Percentiles rank a stretch among this genome's conserved stretches.
phyloP scores from a whole-genome alignment of 2,113 vertebrate genomes.

The Eleginops maclovinus region DNA sequence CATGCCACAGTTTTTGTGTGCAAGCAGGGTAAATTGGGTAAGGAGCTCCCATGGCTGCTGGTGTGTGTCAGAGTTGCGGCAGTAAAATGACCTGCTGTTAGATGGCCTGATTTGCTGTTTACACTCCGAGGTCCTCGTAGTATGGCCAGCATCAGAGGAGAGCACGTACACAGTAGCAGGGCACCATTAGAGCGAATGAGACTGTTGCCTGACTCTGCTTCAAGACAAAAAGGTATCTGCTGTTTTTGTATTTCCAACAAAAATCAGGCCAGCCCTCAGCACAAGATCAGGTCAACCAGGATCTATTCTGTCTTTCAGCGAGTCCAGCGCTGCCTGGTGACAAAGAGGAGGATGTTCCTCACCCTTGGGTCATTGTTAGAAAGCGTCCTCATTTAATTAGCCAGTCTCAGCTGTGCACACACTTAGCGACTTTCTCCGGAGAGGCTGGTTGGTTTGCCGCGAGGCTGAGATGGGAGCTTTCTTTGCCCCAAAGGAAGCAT shows the following conservation, averaged over 20 bases:
- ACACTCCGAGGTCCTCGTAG: constrained; percentile 46
- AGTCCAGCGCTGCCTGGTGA: constrained; percentile 52
- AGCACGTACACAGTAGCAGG: constrained; percentile 37
- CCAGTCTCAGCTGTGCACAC: constrained; percentile 76
- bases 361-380: constrained; percentile 59
- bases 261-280: constrained; percentile 20
- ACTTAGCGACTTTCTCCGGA: constrained; percentile 53
- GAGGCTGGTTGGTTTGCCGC: constrained; percentile 55
- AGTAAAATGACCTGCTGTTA: constrained; percentile 77
- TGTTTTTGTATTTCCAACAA: constrained; percentile 40
- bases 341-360: constrained; percentile 62
- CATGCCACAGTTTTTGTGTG: constrained; percentile 55
- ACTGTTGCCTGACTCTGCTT: constrained; percentile 39
- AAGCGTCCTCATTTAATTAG: constrained; percentile 80
- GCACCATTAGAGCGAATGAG: constrained; percentile 59
- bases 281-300: constrained; percentile 37
- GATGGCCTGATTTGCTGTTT: constrained; percentile 77
- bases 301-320: constrained; percentile 43
- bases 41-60: constrained; percentile 58
- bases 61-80: constrained; percentile 67
- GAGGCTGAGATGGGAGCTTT: constrained; percentile 65
- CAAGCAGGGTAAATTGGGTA: constrained; percentile 67
- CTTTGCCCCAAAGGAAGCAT: constrained; percentile 62
- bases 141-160: constrained; percentile 30
- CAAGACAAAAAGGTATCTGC: constrained; percentile 44